Base-by-base conservation (phyloP, 2,113 vertebrate genomes). In the Rhodinocichla rosea region DNA sequence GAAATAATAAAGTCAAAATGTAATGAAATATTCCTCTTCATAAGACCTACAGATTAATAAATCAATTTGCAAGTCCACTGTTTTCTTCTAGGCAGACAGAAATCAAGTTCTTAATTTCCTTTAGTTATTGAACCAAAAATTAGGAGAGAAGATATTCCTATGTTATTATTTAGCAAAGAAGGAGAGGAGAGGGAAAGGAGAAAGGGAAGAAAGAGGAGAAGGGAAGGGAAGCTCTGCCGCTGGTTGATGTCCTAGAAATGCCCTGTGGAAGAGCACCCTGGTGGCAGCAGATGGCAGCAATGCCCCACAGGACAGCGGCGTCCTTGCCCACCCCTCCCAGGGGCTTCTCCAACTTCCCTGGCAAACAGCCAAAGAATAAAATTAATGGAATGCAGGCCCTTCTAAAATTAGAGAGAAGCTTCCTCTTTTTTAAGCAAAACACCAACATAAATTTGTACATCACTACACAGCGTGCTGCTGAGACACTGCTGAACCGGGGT, bases 221-320 rank as follows among this genome's bases (percentile, higher is more conserved):
- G 3, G 18, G 27, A 22, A 50, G 2, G 26, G 26, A 16, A 49
- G 13, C 22, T 13, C 3, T 5, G 13, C 8, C 1, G 2, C 13
- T 19, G 45, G 7, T 10, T 30, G 5, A 1, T 28, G 52, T 5
- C 20, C 56, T 3, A 27, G 65, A 16, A 68, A 39, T 10, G 2
- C 21, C 77, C 69, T 3, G 19, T 27, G 44, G 11, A 8, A 39
- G 27, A 12, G 11, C 37, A 24, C 2, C 27, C 37, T 15, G 45
- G 3, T 0, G 50, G 55, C 93, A 63, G 78, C 13, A 85, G 94
- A 55, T 83, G 96, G 93, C 95, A 96, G 87, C 90, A 88, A 19
- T 5, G 52, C 45, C 64, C 63, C 42, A 35, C 70, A 15, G 44
- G 23, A 53, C 42, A 35, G 79, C 6, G 0, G 11, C 1, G 32